Evolutionary conservation across 2,888 invertebrate species (phyloP), one percentile per base, ranked within the genome.

Genomic region (Agapostemon virescens): DNA sequence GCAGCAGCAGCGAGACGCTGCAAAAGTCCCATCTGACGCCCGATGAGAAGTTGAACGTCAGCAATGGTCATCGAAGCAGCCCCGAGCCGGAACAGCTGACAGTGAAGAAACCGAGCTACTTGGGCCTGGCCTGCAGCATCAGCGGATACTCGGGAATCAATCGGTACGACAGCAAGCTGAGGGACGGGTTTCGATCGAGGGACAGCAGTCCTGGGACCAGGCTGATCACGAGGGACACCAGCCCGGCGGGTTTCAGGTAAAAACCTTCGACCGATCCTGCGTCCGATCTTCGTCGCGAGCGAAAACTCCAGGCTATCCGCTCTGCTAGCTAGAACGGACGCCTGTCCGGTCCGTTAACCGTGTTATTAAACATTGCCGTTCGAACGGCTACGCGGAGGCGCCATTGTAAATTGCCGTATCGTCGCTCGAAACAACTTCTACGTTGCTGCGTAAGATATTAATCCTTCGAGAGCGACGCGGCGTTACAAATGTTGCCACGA

Each of bases 101-200:
- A 84, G 86, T 86, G 77, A 96, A 97, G 91, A 96, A 97, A 90
- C 98, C 98, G 0, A 97, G 97, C 77, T 98, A 98, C 92, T 93
- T 98, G 75, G 97, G 97, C 89, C 93, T 98, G 82, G 97, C 98
- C 70, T 97, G 98, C 92, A 97, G 97, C 30, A 97, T 98, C 71
- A 97, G 97, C 93, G 98, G 98, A 5, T 98, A 98, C 92, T 96
- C 97, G 7, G 97, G 97, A 88, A 94, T 97, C 76, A 97, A 96
- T 9, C 96, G 97, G 78, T 98, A 97, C 94, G 97, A 97, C 92
- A 97, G 97, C 0, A 96, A 96, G 90, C 93, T 96, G 52, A 94
- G 96, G 20, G 96, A 96, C 90, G 96, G 96, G 55, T 92, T 92
- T 77, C 88, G 92, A n/a, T 92, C 92, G 70, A 90, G 92, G 86